Evolutionary conservation across 1,140 invertebrate genomes (phyloP).

Genomic region (Ceratosolen fusciceps): DNA sequence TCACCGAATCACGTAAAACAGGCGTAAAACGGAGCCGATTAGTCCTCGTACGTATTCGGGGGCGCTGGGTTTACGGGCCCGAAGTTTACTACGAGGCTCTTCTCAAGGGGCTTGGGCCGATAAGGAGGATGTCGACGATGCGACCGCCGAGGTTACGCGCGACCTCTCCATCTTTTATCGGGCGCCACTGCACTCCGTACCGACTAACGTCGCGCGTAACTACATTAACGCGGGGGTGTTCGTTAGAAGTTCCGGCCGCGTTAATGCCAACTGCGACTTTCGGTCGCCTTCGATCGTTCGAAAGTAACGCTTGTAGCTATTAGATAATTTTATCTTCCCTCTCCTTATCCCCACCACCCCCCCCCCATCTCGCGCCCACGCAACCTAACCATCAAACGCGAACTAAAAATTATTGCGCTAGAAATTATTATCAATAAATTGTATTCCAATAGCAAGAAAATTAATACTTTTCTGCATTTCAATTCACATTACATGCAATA

Average conservation of each 20-base stretch:
- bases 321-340: too few species aligned
- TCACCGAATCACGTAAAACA: neutral
- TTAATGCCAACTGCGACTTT: constrained; percentile 39
- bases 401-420: too few species aligned
- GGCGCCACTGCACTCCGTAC: constrained; percentile 6
- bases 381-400: too few species aligned
- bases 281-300: neutral
- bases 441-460: too few species aligned
- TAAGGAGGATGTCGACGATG: neutral
- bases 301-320: too few species aligned
- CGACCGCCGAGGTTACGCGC: constrained; percentile 28
- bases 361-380: too few species aligned
- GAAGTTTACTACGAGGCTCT: too few species aligned
- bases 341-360: too few species aligned
- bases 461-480: too few species aligned
- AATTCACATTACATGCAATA: too few species aligned
- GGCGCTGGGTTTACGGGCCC: neutral
- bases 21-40: neutral
- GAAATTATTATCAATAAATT: too few species aligned
- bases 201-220: neutral
- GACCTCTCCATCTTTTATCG: neutral
- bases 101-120: neutral
- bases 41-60: neutral
- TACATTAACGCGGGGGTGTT: constrained; percentile 42
- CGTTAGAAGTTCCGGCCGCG: constrained; percentile 32